Percentiles rank a stretch among this genome's conserved stretches.
These are phyloP conservation scores for Temnothorax rugatulus DNA, from an alignment of 2,888 invertebrate genomes.

Conservation along the genomic window DNA sequence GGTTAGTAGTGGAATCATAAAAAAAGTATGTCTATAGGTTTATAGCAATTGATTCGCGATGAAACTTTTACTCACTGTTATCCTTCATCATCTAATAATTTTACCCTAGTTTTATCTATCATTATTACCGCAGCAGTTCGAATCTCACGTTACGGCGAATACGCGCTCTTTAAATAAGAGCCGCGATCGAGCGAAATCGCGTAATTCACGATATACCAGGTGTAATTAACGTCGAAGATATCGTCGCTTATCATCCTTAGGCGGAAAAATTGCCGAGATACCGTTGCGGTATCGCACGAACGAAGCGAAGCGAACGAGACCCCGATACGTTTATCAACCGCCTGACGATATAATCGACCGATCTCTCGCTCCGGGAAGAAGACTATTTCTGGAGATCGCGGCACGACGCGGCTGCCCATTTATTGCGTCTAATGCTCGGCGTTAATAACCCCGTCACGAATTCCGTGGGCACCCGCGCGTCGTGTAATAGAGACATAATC, in stretches of 20 bases:
- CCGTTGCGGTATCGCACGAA: constrained; percentile 19
- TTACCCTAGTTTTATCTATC: neutral
- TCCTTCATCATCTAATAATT: neutral
- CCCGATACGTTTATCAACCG: constrained; percentile 30
- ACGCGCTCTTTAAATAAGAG: neutral
- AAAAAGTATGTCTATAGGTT: neutral
- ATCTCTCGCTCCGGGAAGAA: constrained; percentile 15
- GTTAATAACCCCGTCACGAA: constrained; percentile 56
- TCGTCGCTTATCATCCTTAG: constrained; percentile 4
- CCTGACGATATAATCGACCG: constrained; percentile 38
- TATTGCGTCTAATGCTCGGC: constrained; percentile 33
- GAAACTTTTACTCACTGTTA: neutral
- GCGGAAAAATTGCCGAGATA: neutral
- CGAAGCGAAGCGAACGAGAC: neutral
- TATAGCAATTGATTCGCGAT: neutral
- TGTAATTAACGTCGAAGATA: constrained; percentile 13
- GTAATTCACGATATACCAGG: neutral
- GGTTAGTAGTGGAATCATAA: neutral
- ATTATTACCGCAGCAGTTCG: neutral
- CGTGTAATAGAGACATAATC: constrained; percentile 50
- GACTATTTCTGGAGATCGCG: constrained; percentile 42
- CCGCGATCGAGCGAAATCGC: neutral
- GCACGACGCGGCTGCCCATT: constrained; percentile 43
- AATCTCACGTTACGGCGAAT: neutral
- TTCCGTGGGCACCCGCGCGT: constrained; percentile 41